phyloP scores from a whole-genome alignment of 2,888 invertebrate genomes.

The Phania funesta region DNA sequence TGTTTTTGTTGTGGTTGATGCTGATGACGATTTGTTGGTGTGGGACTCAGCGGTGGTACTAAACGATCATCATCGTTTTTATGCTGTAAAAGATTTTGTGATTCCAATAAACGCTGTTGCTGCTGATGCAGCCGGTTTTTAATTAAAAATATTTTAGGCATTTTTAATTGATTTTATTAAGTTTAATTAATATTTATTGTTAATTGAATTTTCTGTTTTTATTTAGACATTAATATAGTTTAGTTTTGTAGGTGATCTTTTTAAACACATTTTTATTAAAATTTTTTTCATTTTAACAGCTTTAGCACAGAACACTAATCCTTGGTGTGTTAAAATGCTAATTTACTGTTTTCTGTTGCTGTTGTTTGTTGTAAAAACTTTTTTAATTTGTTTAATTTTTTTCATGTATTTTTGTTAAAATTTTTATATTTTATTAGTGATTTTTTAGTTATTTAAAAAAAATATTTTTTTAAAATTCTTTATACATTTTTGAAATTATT shows the following conservation, averaged over 20 bases:
- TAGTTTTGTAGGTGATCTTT: slow-evolving; percentile 6
- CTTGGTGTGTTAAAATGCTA: slow-evolving; percentile 66
- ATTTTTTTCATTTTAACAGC: slow-evolving; percentile 53
- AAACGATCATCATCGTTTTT: slow-evolving; percentile 84
- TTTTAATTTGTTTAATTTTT: slow-evolving; percentile 16
- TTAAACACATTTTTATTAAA: slow-evolving; percentile 25
- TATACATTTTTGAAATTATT: slow-evolving; percentile 67
- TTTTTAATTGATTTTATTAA: slow-evolving; percentile 76
- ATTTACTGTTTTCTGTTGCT: slow-evolving; percentile 52
- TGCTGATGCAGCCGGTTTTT: slow-evolving; percentile 95
- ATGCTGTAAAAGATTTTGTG: slow-evolving; percentile 88
- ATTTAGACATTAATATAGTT: slow-evolving; percentile 4
- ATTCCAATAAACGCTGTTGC: slow-evolving; percentile 90
- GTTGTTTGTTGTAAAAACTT: slow-evolving; percentile 39
- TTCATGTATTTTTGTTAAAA: slow-evolving; percentile 8
- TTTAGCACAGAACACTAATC: slow-evolving; percentile 66
- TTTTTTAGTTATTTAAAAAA: slow-evolving; percentile 26
- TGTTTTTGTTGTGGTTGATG: too few relatives aligned
- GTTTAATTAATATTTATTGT: background rate
- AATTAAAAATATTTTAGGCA: slow-evolving; percentile 96
- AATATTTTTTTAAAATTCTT: slow-evolving; percentile 55
- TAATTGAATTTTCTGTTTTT: background rate
- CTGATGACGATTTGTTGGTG: slow-evolving; percentile 76
- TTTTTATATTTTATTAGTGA: slow-evolving; percentile 1
- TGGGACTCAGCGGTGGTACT: slow-evolving; percentile 83